Evolutionary conservation across 2,888 invertebrate genomes (phyloP).

Genomic region (Salpingus planirostris): DNA sequence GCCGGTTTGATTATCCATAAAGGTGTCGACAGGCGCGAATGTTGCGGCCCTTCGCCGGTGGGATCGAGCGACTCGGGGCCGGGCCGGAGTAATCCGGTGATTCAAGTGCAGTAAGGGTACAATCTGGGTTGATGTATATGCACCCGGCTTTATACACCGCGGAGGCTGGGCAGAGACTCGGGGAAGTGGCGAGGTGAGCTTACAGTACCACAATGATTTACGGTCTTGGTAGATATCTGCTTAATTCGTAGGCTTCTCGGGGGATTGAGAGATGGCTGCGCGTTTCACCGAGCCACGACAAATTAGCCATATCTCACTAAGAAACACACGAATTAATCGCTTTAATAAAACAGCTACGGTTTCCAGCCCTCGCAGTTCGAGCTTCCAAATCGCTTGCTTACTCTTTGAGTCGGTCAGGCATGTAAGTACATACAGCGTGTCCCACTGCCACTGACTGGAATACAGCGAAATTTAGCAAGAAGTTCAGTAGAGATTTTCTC

Average conservation of each 20-base stretch:
- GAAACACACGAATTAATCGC: constrained; percentile 10
- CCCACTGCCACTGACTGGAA: too few species aligned
- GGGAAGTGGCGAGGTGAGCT: constrained; percentile 18
- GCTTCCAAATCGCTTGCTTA: too few species aligned
- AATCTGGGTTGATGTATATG: constrained; percentile 15
- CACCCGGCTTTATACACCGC: constrained; percentile 14
- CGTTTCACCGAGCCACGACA: constrained; percentile 13
- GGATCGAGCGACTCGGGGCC: too few species aligned
- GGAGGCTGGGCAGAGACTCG: constrained; percentile 14
- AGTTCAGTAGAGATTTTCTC: too few species aligned
- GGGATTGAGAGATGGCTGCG: constrained; percentile 22
- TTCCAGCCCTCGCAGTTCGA: too few species aligned
- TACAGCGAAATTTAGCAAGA: too few species aligned
- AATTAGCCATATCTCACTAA: constrained; percentile 8
- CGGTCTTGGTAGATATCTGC: constrained; percentile 28
- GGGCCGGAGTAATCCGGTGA: constrained; percentile 14
- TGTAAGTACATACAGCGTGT: too few species aligned
- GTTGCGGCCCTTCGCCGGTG: constrained; percentile 3
- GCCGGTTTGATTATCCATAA: constrained; percentile 12
- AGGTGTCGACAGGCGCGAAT: constrained; percentile 8
- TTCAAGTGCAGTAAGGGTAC: constrained; percentile 14
- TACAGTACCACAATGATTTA: constrained; percentile 26
- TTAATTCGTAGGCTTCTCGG: constrained; percentile 30
- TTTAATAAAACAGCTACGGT: too few species aligned
- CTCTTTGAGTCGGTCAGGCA: too few species aligned